Base-by-base conservation (phyloP, 2,113 vertebrate genomes). In the Caretta caretta region DNA sequence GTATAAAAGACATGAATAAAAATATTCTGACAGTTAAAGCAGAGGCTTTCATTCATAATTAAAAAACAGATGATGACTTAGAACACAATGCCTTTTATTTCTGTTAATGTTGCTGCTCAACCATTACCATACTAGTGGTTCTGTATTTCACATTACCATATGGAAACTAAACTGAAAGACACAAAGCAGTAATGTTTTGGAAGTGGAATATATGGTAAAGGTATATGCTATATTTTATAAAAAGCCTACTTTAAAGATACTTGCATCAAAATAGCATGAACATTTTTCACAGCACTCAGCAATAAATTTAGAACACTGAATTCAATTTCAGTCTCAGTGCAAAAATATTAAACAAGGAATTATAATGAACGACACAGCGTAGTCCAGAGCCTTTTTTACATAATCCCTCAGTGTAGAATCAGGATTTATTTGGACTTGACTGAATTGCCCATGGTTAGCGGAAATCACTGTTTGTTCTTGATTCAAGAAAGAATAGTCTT, bases 11-110 rank as follows among this genome's bases (percentile, higher is more conserved):
- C 84, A 90, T 96, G 93, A 94, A 97, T 97, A 93, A 96, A 97
- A 97, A 95, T 51, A 96, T 97, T 96, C 93, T 96, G 96, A 94
- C 91, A 96, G 92, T 96, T 97, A 96, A 97, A 96, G 85, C 83
- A 95, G 92, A 95, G 88, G 27, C n/a, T 93, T 82, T 94, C 93
- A 95, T 97, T 96, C 97, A 97, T 97, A 97, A 98, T 97, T 97
- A 95, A 97, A 97, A 96, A 94, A 95, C 85, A 97, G 94, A 97
- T 97, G 88, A 96, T 96, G 93, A 94, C 87, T 96, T 96, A 96
- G 94, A 93, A 48, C 53, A 94, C 83, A 95, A 92, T 95, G 90
- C 91, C 94, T 96, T 95, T 88, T 97, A 90, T 88, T 84, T 94
- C 93, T 94, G 80, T 89, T 90, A 96, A 91, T 95, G 35, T 84